Evolutionary conservation across 2,888 invertebrate genomes (phyloP), one percentile per base, ranked within the genome.

Genomic region (Ceraclea dissimilis): DNA sequence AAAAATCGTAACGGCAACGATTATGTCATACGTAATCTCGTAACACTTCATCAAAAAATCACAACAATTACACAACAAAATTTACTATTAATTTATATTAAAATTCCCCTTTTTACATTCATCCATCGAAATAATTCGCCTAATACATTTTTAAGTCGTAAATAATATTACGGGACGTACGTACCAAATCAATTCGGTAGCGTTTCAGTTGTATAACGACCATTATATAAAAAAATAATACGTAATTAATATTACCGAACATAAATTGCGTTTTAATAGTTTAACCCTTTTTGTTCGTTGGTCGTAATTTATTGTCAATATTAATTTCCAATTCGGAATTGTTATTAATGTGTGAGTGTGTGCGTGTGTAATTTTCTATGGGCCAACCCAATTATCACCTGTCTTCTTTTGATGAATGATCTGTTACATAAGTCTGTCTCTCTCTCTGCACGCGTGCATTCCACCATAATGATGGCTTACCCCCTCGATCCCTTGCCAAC

Each of bases 301-400:
- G 11, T 20, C 21, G 16, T 49, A 54, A 54, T 49, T 54, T 54
- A 49, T 54, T 4, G 43, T 17, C 16, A 21, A 49, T 47, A 49
- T 54, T 39, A 43, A 18, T 39, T 19, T 47, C 26, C 49, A 49
- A 49, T 33, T 22, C 10, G 13, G 17, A n/a, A 34, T 17, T 22
- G 43, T 22, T 39, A 39, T 39, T 16, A 5, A 39, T n/a, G 39
- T 39, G 5, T 39, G 39, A 8, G 22, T 39, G 49, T 49, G 54
- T 39, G 53, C 33, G 44, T 54, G 43, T 49, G 26, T 48, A 31
- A 33, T 48, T 39, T 50, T 57, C 53, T 57, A 57, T 51, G 60
- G 60, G 53, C 58, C 60, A 58, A 60, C 60, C 60, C 60, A 60
- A 58, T 60, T 60, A 58, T 34, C 44, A 16, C 47, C 53, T 53